These are phyloP conservation scores for Pagetopsis macropterus DNA, from an alignment of 2,797 vertebrate genomes.

Conservation along the genomic window DNA sequence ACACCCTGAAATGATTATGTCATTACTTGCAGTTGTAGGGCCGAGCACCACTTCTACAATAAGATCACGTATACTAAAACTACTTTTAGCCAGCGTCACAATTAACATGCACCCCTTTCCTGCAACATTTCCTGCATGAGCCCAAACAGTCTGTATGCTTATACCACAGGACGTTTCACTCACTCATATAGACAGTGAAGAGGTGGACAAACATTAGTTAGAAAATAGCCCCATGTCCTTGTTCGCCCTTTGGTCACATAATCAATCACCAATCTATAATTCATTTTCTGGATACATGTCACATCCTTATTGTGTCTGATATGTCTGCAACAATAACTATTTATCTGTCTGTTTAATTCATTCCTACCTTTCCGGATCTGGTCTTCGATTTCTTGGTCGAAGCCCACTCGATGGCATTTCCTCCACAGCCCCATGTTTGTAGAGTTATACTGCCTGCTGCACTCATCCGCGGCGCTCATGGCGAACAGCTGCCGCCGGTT, in stretches of 20 bases:
- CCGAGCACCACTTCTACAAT: conserved; percentile 5
- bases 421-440: conserved; percentile 99
- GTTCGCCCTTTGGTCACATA: conserved; percentile 41
- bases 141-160: conserved; percentile 25
- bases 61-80: background rate
- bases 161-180: conserved; percentile 11
- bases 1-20: conserved; percentile 42
- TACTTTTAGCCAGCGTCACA: background rate
- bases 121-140: conserved; percentile 38
- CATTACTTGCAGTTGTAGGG: conserved; percentile 44
- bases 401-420: conserved; percentile 93
- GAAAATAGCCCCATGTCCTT: conserved; percentile 29
- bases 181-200: background rate
- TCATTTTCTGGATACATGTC: background rate
- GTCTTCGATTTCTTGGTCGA: conserved; percentile 93
- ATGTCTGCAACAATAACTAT: background rate
- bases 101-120: conserved; percentile 17
- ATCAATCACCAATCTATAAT: background rate
- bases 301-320: background rate
- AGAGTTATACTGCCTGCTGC: conserved; percentile 96
- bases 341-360: background rate
- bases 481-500: conserved; percentile 96
- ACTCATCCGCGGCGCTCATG: conserved; percentile 95
- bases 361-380: conserved; percentile 94
- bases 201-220: background rate